Conservation (phyloP, 2,113 vertebrate genomes). For the Poeciliopsis prolifica region DNA sequence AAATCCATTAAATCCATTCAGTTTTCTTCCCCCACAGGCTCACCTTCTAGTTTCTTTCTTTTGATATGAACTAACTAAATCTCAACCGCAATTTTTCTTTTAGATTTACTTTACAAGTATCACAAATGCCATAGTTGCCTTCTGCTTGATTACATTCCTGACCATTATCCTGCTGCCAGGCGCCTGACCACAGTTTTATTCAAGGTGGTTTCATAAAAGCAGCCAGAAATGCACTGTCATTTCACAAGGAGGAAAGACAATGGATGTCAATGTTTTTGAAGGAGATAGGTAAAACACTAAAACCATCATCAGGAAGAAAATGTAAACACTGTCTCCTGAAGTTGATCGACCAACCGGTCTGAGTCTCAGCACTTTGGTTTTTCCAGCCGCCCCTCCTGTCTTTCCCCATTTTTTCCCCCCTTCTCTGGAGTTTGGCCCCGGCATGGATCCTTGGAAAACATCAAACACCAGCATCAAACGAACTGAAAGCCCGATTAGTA, state of each 20-base stretch:
- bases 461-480: slow-evolving; percentile 76
- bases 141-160: slow-evolving; percentile 57
- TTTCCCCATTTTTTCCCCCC: slow-evolving; percentile 39
- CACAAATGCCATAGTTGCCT: slow-evolving; percentile 36
- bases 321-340: slow-evolving; percentile 55
- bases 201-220: slow-evolving; percentile 62
- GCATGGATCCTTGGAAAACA: slow-evolving; percentile 66
- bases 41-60: neutral
- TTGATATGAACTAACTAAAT: slow-evolving; percentile 6
- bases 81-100: neutral
- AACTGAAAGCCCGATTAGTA: slow-evolving; percentile 73
- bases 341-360: slow-evolving; percentile 26
- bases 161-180: slow-evolving; percentile 61
- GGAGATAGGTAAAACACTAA: slow-evolving; percentile 58
- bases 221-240: slow-evolving; percentile 55
- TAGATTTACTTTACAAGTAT: slow-evolving; percentile 14
- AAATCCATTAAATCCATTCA: neutral
- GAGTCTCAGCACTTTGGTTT: slow-evolving; percentile 24
- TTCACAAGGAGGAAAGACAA: slow-evolving; percentile 67
- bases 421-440: slow-evolving; percentile 51
- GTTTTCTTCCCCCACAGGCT: neutral
- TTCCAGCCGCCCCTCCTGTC: slow-evolving; percentile 8
- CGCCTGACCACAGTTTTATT: slow-evolving; percentile 61
- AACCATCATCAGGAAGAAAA: slow-evolving; percentile 51
- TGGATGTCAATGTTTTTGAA: slow-evolving; percentile 57